A percentile compares a stretch with the other conserved stretches of the same genome.
These are phyloP conservation scores for Leptobrachium ailaonicum DNA, from an alignment of 2,113 vertebrate species.

Conservation along the genomic window DNA sequence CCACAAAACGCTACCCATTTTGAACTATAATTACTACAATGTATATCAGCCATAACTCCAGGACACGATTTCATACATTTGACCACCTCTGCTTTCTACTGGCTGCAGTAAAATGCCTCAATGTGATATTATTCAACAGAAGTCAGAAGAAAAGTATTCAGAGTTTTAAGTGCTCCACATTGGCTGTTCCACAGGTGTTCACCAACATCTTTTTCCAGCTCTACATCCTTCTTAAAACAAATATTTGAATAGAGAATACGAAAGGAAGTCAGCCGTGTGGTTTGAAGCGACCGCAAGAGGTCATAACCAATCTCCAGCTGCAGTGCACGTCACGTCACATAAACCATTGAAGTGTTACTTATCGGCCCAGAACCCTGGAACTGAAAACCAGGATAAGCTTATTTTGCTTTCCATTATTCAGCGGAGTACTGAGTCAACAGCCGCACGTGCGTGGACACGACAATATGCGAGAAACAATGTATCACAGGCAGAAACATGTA, in stretches of 20 bases:
- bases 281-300: neutral
- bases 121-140: too few relatives aligned
- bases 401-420: neutral
- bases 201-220: neutral
- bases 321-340: neutral
- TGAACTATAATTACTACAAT: too few relatives aligned
- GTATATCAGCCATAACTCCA: too few relatives aligned
- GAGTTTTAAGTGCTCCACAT: too few relatives aligned
- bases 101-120: too few relatives aligned
- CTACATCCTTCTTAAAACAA: neutral
- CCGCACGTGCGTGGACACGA: neutral
- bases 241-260: neutral
- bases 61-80: too few relatives aligned
- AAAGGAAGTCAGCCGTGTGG: neutral
- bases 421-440: neutral
- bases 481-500: conserved; percentile 15
- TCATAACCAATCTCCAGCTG: neutral
- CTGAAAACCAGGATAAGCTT: neutral
- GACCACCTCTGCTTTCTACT: too few relatives aligned
- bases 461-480: conserved; percentile 2
- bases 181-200: neutral
- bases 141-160: too few relatives aligned
- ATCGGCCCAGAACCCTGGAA: neutral
- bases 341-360: neutral
- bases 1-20: too few relatives aligned